A percentile compares a stretch with the other conserved stretches of the same genome.
Evolutionary conservation across 2,113 vertebrate species (phyloP).

Genomic region (Cryptotis parvus): DNA sequence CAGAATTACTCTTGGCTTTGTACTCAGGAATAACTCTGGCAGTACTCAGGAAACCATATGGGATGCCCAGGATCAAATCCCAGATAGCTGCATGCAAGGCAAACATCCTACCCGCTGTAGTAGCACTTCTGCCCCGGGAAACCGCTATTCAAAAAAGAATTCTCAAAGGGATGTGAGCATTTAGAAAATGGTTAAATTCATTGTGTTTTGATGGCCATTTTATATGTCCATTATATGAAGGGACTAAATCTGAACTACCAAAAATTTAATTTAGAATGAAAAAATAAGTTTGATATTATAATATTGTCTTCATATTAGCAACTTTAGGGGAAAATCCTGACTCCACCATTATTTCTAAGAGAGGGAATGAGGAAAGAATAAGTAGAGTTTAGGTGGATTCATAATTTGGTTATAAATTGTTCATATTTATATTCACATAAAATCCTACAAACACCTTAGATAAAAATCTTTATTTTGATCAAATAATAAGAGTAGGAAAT

Average conservation of each 20-base stretch:
- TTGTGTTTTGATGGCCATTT: conserved; percentile 8
- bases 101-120: no score
- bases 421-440: not conserved
- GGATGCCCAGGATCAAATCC: no score
- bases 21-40: no score
- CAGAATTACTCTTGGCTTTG: no score
- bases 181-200: conserved; percentile 1
- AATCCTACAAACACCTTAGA: not conserved
- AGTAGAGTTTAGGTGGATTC: not conserved
- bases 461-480: not conserved
- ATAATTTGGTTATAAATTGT: conserved; percentile 31
- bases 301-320: not conserved
- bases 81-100: no score
- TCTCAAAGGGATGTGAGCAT: not conserved
- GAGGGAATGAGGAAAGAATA: not conserved
- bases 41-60: no score
- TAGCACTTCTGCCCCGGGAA: no score
- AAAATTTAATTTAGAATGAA: not conserved
- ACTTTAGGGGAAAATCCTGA: not conserved
- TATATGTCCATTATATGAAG: not conserved
- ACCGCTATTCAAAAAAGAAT: not conserved
- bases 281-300: not conserved
- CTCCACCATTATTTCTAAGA: not conserved
- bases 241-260: conserved; percentile 16
- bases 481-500: not conserved